Conservation (phyloP, 2,797 vertebrate genomes). For the Megaceryle alcyon region DNA sequence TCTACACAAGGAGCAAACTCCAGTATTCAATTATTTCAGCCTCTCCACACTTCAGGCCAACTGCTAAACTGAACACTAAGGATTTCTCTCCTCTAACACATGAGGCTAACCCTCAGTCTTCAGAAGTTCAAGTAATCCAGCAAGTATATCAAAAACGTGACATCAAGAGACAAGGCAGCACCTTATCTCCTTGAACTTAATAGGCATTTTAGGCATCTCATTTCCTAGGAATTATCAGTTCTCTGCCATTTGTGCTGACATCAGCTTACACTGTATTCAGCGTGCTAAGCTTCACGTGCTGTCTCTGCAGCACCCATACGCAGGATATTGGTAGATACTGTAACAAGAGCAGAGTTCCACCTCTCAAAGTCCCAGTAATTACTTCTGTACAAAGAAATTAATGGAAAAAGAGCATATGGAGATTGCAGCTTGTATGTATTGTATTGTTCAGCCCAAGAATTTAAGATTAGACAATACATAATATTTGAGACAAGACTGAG, state of each 20-base stretch:
- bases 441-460: not conserved
- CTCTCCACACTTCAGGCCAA: not conserved
- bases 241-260: not conserved
- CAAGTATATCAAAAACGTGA: not conserved
- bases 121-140: not conserved
- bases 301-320: not conserved
- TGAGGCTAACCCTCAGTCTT: not conserved
- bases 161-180: not conserved
- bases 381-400: not conserved
- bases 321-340: not conserved
- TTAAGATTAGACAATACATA: fast-evolving
- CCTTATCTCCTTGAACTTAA: not conserved
- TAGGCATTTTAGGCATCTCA: fast-evolving
- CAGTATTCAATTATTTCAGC: not conserved
- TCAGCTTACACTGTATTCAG: not conserved
- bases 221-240: not conserved
- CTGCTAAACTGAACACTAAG: not conserved
- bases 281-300: not conserved
- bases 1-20: not conserved
- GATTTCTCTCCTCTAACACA: not conserved
- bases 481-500: not conserved
- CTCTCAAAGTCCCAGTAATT: not conserved
- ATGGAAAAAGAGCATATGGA: not conserved
- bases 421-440: fast-evolving
- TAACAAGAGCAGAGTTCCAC: not conserved